Conservation (phyloP, 2,888 invertebrate species). For the Trissolcus brochymenae region DNA sequence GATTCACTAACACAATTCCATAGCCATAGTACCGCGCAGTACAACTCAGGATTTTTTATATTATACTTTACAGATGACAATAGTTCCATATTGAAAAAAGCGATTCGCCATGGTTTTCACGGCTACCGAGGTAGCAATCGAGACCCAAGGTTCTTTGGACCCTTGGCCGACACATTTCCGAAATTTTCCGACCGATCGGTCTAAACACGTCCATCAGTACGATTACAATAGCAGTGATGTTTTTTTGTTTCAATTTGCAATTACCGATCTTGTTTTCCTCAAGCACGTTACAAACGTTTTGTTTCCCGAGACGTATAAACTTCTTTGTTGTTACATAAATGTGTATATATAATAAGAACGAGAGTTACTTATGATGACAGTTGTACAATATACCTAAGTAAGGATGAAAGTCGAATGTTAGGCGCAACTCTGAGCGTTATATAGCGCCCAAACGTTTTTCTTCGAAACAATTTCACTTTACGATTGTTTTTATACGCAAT, state of each 20-base stretch:
- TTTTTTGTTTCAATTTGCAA: no score
- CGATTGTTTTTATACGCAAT: conserved; percentile 4
- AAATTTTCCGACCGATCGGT: conserved; percentile 11
- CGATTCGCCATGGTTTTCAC: conserved; percentile 60
- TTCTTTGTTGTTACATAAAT: no score
- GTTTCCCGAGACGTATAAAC: no score
- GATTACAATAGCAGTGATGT: no score
- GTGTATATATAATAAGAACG: no score
- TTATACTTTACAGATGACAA: conserved; percentile 77
- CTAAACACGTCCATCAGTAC: neutral
- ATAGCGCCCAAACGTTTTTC: neutral
- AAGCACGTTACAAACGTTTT: no score
- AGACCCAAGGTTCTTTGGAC: conserved; percentile 35
- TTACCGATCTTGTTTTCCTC: no score
- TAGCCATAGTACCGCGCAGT: conserved; percentile 77
- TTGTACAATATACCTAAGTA: no score
- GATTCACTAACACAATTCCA: conserved; percentile 70
- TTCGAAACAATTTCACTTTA: conserved; percentile 1
- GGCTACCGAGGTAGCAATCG: conserved; percentile 39
- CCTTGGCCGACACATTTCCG: conserved; percentile 30
- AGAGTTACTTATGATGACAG: no score
- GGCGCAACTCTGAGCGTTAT: conserved; percentile 3
- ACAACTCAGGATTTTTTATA: conserved; percentile 77
- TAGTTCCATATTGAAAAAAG: conserved; percentile 72
- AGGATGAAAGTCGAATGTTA: no score